These are phyloP conservation scores for Platorchestia sp. DNA, from an alignment of 1,140 invertebrate genomes.

Conservation along the genomic window DNA sequence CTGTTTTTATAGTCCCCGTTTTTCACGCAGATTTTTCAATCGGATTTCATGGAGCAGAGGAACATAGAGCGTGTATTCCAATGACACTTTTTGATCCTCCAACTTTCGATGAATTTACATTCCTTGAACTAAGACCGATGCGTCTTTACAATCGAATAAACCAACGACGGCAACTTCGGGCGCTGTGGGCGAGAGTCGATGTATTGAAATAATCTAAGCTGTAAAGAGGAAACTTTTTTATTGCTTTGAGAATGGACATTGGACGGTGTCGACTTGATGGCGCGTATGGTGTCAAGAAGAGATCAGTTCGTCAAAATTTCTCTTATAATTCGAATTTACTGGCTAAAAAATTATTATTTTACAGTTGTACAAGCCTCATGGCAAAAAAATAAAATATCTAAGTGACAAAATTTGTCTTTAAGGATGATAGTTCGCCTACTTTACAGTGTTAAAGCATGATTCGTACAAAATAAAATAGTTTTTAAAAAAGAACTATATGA, in stretches of 20 bases:
- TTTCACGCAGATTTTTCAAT: background rate
- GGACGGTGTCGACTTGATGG: background rate
- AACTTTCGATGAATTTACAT: conserved; percentile 16
- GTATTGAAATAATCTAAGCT: background rate
- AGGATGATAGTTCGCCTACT: too few relatives aligned
- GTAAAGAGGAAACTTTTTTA: background rate
- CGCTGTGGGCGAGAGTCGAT: background rate
- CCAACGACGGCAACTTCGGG: background rate
- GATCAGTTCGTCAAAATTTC: background rate
- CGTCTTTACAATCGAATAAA: background rate
- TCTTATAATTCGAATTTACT: background rate
- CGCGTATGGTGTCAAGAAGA: background rate
- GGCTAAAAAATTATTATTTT: background rate
- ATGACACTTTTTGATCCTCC: conserved; percentile 1
- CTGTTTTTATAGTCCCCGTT: background rate
- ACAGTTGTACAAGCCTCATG: background rate
- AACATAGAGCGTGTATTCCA: background rate
- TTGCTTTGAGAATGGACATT: background rate
- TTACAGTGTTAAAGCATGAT: too few relatives aligned
- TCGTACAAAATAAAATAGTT: too few relatives aligned
- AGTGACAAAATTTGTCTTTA: too few relatives aligned
- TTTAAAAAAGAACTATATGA: too few relatives aligned
- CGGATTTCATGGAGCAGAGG: background rate
- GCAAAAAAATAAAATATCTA: background rate
- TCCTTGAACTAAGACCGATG: background rate